Base-by-base conservation (phyloP, 2,797 vertebrate species). In the Xiphorhynchus erythropygius region DNA sequence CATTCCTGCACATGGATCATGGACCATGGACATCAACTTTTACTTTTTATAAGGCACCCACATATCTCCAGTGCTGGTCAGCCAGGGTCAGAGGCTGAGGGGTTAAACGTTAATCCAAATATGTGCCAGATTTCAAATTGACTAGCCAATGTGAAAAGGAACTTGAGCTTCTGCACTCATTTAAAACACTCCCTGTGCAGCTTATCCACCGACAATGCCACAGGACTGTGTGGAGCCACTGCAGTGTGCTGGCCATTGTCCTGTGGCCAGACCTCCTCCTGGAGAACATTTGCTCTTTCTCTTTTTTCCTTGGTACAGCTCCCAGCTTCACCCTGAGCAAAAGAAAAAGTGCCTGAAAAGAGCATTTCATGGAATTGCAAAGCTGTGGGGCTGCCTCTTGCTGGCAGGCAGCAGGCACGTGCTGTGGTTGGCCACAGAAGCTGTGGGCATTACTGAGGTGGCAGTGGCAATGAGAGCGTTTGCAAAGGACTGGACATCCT, bases 151-250 rank as follows among this genome's bases (percentile, higher is more conserved):
- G 28, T 71, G 84, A 75, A 87, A 78, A 69, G 47, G 41, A 87
- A 65, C 13, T 50, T 56, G 65, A 80, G 32, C 68, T 91, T 42
- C 67, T 65, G 55, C 21, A 3, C 23, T 53, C 22, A 0, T 84
- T 90, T 88, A 39, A 81, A 91, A 55, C 41, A 65, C 7, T 78
- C 71, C 78, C 52, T 3, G 0, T 44, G 70, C 74, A 82, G n/a
- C 11, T 57, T 44, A 30, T 39, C 19, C 23, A 10, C 30, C 0
- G 0, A 8, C 0, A 2, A 16, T 59, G 33, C 63, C 2, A 0
- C 63, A 63, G 71, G 52, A 67, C 75, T 86, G 52, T 2, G 28
- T 0, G 3, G 67, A 92, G 78, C 22, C 9, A 1, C 78, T 65
- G 55, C 46, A 79, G 37, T 0, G 0, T 0, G 2, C 42, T 3